A percentile compares a stretch with the other conserved stretches of the same genome.
These are phyloP conservation scores for Myanophis thanlyinensis DNA, from an alignment of 2,113 vertebrate genomes.

Conservation along the genomic window DNA sequence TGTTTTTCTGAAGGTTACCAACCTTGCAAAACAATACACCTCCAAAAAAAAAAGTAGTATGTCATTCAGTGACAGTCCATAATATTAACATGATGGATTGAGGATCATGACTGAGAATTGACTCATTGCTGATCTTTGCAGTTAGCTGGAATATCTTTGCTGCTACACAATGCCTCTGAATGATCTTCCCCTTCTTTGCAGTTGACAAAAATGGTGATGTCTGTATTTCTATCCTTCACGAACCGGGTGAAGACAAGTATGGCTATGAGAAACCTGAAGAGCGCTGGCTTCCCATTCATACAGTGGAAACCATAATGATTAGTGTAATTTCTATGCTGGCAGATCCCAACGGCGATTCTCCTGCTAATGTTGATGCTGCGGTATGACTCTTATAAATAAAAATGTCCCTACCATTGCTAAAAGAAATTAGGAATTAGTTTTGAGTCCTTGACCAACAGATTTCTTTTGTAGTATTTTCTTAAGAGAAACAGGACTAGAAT, in stretches of 20 bases:
- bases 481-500: neutral
- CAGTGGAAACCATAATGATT: conserved; percentile 99
- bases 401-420: neutral
- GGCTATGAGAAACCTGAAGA: conserved; percentile 99
- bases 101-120: neutral
- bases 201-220: conserved; percentile 99
- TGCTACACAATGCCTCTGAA: conserved; percentile 24
- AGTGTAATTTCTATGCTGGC: conserved; percentile 99
- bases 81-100: neutral
- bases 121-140: neutral
- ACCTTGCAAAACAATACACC: neutral
- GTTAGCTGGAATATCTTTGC: neutral
- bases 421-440: neutral
- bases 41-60: neutral
- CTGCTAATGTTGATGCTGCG: conserved; percentile 97
- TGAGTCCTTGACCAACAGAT: neutral
- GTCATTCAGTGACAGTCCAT: neutral
- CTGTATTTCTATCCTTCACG: conserved; percentile 99
- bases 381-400: conserved; percentile 72
- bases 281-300: conserved; percentile 98
- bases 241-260: conserved; percentile 98
- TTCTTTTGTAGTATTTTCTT: neutral
- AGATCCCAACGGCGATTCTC: conserved; percentile 98
- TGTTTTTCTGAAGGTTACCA: neutral
- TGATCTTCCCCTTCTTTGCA: conserved; percentile 63